These are phyloP conservation scores for Zhuqinia jingwanae DNA, from an alignment of 2,888 invertebrate genomes.

Conservation along the genomic window DNA sequence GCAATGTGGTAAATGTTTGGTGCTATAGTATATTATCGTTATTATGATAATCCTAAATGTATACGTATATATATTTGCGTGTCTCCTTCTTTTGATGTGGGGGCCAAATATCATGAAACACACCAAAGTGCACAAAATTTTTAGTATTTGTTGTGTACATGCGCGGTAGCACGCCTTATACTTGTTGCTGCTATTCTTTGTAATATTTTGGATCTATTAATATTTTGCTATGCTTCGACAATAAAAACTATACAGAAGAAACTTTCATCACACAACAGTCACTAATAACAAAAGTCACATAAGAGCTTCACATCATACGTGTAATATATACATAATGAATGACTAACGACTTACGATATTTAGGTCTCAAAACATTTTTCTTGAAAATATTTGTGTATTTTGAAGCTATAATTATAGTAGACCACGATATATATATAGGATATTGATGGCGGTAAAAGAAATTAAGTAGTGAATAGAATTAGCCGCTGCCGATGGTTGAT, in stretches of 20 bases:
- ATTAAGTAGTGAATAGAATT: neutral
- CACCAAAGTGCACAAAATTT: neutral
- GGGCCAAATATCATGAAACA: slow-evolving; percentile 33
- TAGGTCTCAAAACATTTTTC: slow-evolving; percentile 10
- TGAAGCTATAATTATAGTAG: slow-evolving; percentile 10
- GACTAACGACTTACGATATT: slow-evolving; percentile 27
- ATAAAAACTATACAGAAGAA: neutral
- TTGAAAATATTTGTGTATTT: slow-evolving; percentile 4
- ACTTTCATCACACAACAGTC: neutral
- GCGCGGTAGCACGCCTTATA: neutral
- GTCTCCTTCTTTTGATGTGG: slow-evolving; percentile 1
- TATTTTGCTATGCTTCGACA: neutral
- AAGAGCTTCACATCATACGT: neutral
- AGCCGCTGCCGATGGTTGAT: slow-evolving; percentile 26
- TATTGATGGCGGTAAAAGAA: neutral
- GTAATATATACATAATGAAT: too few species aligned
- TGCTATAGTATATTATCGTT: neutral
- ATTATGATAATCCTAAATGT: slow-evolving; percentile 10
- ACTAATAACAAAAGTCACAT: neutral
- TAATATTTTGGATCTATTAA: slow-evolving; percentile 39
- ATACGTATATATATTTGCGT: too few species aligned
- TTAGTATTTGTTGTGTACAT: neutral
- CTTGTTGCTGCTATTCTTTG: neutral
- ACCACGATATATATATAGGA: neutral
- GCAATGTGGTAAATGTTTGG: slow-evolving; percentile 25